Percentiles rank a stretch among this genome's conserved stretches.
Conservation (phyloP, 2,888 invertebrate genomes). For the Andrena marginata region DNA sequence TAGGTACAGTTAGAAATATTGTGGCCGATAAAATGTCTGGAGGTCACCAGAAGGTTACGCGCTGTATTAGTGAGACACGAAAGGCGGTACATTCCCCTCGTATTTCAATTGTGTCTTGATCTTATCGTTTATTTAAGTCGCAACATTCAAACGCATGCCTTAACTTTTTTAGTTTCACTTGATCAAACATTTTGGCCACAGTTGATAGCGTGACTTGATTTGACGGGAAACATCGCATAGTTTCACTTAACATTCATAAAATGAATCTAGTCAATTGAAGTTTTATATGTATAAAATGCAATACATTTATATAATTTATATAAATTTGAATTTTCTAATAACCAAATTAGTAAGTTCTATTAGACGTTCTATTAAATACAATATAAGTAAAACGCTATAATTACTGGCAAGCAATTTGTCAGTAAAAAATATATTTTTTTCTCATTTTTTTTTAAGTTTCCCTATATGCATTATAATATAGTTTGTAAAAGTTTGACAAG, state of each 20-base stretch:
- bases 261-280: not conserved
- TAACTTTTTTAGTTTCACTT: slow-evolving; percentile 28
- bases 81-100: slow-evolving; percentile 18
- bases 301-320: not conserved
- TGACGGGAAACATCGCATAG: slow-evolving; percentile 11
- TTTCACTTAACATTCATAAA: slow-evolving; percentile 10
- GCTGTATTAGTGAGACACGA: slow-evolving; percentile 5
- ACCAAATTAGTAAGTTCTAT: too few species aligned
- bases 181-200: slow-evolving; percentile 35
- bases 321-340: not conserved
- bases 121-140: slow-evolving; percentile 1
- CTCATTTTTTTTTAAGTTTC: too few species aligned
- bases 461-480: too few species aligned
- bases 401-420: too few species aligned
- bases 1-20: not conserved
- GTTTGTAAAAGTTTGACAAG: too few species aligned
- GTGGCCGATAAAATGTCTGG: slow-evolving; percentile 49
- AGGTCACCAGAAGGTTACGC: slow-evolving; percentile 64
- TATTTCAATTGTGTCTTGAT: slow-evolving; percentile 50
- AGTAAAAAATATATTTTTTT: too few species aligned
- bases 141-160: slow-evolving; percentile 1
- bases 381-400: too few species aligned
- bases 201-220: slow-evolving; percentile 43
- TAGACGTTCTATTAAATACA: too few species aligned
- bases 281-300: too few species aligned